Evolutionary conservation across 1,140 invertebrate species (phyloP), one percentile per base, ranked within the genome.

Genomic region (Leptestheria dahalacensis): DNA sequence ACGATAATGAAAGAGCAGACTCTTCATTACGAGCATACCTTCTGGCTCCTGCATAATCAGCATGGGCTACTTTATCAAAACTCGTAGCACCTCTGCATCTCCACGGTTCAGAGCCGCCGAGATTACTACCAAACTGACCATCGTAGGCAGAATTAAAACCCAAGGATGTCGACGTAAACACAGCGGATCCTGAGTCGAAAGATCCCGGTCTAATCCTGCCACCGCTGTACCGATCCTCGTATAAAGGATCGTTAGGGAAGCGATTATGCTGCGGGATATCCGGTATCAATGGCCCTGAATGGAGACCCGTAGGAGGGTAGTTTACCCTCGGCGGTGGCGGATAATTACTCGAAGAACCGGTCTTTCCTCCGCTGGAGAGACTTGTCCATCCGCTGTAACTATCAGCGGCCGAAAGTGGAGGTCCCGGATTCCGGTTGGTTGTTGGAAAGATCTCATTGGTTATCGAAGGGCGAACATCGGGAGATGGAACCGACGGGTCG

Each of bases 51-150:
- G 65, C 64, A 54, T 68, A 69, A 23, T 60, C 58, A 24, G 70
- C 68, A 18, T 73, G 72, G 59, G 69, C 67, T 2, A 73, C 66
- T 64, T 75, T 75, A 52, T 75, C 74, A 54, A 73, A 75, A 25
- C 70, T 73, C 41, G 67, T 12, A 60, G 63, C 29, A 65, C 59
- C 26, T 66, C 66, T 20, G 62, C 64, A 51, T 66, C 67, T 23
- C 63, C 33, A 15, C 6, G 15, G 6, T 9, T 41, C 33, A 41
- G 15, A 41, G 6, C n/a, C n/a, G n/a, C n/a, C n/a, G n/a, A n/a
- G n/a, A n/a, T n/a, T n/a, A n/a, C n/a, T n/a, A n/a, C n/a, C n/a
- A n/a, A n/a, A n/a, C n/a, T n/a, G n/a, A n/a, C n/a, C n/a, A n/a
- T n/a, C n/a, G n/a, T n/a, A n/a, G n/a, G n/a, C 33, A 15, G 6